Base-by-base conservation (phyloP, 2,797 vertebrate genomes). In the Petrocephalus schoutedeni region DNA sequence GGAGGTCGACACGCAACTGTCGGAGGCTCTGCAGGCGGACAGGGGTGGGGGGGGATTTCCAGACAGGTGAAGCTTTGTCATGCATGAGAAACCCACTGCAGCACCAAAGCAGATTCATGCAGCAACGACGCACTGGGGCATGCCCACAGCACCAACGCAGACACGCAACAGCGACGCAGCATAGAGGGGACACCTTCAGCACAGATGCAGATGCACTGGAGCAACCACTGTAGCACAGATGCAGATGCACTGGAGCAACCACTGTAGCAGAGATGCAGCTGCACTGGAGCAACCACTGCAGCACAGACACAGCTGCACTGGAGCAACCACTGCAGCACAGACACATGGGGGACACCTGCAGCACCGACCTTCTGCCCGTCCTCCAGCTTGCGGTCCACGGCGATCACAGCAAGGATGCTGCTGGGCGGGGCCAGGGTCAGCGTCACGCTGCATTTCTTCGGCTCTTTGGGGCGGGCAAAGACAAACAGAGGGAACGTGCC, bases 311-410 rank as follows among this genome's bases (percentile, higher is more conserved):
- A 3, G 36, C 2, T 41, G 36, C 36, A 41, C 36, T 41, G 36
- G 36, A 41, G 36, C 36, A 41, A 1, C 36, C 36, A 41, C 36
- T 41, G 36, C 36, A 41, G 36, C 36, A 41, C 36, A 41, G 36
- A 41, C 71, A 36, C 23, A 77, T 4, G 23, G 12, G 16, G 9
- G 9, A 7, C 6, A 0, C 12, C 7, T 0, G 16, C 4, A 28
- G 28, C 4, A 87, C 91, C 87, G n/a, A 99, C 98, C 96, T 96
- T 96, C 89, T 99, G 98, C 21, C 98, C 97, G 3, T 98, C 97
- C 58, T 97, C 95, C 88, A 99, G 95, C 89, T 99, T 99, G 89
- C 95, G 97, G 88, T 99, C 97, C 23, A 96, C 97, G 67, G 97
- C 94, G 64, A 67, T 67, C 28, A 5, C 88, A 4, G 96, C 96